phyloP scores from a whole-genome alignment of 2,797 vertebrate species.

The Propithecus perrieri region DNA sequence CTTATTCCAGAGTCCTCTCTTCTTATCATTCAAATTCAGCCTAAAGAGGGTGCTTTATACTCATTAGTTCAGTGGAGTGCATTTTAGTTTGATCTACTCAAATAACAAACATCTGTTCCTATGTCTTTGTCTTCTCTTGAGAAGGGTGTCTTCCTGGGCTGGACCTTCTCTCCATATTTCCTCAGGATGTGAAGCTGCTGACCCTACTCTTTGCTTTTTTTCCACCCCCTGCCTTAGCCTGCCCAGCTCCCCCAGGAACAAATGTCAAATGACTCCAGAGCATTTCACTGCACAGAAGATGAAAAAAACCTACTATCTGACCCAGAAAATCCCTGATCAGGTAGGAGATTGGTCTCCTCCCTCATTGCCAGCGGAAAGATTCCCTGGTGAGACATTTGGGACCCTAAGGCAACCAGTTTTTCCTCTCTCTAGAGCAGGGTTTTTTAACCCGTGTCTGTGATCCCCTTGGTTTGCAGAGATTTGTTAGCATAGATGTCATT shows the following conservation, averaged over 20 bases:
- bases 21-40: background rate
- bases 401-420: background rate
- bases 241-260: constrained; percentile 83
- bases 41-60: background rate
- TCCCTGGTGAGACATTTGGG: background rate
- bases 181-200: background rate
- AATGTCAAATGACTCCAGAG: constrained; percentile 82
- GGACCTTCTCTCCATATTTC: background rate
- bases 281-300: constrained; percentile 91
- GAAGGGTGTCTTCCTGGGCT: background rate
- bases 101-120: background rate
- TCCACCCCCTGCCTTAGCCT: constrained; percentile 73
- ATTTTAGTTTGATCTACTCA: background rate
- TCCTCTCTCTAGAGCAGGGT: background rate
- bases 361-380: background rate
- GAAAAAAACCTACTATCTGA: constrained; percentile 93
- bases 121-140: background rate
- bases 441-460: background rate
- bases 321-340: constrained; percentile 90
- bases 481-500: background rate
- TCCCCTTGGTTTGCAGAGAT: background rate
- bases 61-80: background rate
- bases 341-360: constrained; percentile 80
- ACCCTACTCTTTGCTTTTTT: background rate
- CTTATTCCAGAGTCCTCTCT: background rate